A percentile compares a stretch with the other conserved stretches of the same genome.
Evolutionary conservation across 2,113 vertebrate species (phyloP).

Genomic region (Crotalus viridis): DNA sequence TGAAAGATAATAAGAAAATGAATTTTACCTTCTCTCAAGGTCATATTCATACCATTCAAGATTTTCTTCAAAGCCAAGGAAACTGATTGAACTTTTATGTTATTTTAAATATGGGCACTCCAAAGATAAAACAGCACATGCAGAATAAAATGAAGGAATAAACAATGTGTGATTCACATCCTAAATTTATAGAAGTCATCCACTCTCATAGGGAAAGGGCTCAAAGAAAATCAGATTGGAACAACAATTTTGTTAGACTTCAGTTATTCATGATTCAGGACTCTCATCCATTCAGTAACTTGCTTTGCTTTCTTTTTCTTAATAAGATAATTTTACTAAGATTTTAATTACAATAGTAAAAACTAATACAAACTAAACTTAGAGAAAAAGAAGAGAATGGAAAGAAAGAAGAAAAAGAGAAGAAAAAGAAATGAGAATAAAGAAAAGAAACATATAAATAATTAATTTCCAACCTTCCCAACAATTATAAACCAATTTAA

Average conservation of each 20-base stretch:
- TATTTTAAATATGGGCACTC: slow-evolving; percentile 5
- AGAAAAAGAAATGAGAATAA: not conserved
- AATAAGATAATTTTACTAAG: not conserved
- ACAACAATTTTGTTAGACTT: not conserved
- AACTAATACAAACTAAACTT: not conserved
- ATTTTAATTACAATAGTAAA: not conserved
- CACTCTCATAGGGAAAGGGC: not conserved
- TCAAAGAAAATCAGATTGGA: not conserved
- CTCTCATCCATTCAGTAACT: not conserved
- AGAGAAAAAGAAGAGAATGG: not conserved
- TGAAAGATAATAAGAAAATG: slow-evolving; percentile 61
- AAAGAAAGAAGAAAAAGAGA: not conserved
- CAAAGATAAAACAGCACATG: not conserved
- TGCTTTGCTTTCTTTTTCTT: not conserved
- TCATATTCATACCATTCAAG: slow-evolving; percentile 54
- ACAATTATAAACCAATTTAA: not conserved
- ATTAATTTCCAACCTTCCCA: not conserved
- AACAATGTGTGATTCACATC: not conserved
- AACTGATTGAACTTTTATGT: slow-evolving; percentile 8
- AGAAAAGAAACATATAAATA: not conserved
- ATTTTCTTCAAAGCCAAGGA: slow-evolving; percentile 58
- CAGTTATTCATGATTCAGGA: not conserved
- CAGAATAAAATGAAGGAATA: not conserved
- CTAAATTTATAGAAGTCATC: not conserved
- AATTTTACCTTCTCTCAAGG: slow-evolving; percentile 60